These are phyloP conservation scores for Homarus gammarus DNA, from an alignment of 2,888 invertebrate genomes.

Conservation along the genomic window DNA sequence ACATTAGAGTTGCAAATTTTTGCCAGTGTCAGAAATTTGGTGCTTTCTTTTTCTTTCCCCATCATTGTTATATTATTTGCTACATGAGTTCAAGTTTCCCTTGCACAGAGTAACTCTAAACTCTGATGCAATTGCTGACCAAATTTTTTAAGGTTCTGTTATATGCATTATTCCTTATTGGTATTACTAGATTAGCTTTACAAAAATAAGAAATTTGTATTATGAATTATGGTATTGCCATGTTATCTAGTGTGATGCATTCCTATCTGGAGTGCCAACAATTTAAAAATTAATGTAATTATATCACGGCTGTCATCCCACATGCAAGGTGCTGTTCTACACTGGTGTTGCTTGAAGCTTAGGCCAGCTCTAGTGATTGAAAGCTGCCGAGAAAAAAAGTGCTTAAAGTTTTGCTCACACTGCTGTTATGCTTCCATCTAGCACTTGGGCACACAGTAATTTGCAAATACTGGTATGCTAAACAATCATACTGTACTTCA, in stretches of 20 bases:
- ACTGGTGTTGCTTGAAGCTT: not conserved
- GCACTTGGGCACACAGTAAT: conserved; percentile 27
- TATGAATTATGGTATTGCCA: no score
- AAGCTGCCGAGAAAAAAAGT: conserved; percentile 7
- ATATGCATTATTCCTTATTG: not conserved
- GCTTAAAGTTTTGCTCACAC: conserved; percentile 32
- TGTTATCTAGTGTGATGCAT: not conserved
- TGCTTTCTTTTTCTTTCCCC: not conserved
- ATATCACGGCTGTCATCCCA: not conserved
- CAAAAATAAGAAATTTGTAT: not conserved
- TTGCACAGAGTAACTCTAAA: not conserved
- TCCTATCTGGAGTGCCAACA: conserved; percentile 1
- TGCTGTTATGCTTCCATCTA: conserved; percentile 23
- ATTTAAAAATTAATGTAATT: not conserved
- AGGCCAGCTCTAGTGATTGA: not conserved
- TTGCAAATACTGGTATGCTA: conserved; percentile 28
- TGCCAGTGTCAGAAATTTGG: not conserved
- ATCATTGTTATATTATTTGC: not conserved
- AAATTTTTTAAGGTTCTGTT: not conserved
- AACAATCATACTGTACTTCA: conserved; percentile 27
- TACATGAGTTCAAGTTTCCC: no score
- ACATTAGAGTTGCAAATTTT: not conserved
- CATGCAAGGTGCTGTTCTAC: not conserved
- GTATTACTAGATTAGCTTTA: not conserved
- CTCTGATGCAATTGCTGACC: not conserved